A percentile compares a stretch with the other conserved stretches of the same genome.
Conservation (phyloP, 1,140 invertebrate species). For the Tyrophagus putrescentiae region DNA sequence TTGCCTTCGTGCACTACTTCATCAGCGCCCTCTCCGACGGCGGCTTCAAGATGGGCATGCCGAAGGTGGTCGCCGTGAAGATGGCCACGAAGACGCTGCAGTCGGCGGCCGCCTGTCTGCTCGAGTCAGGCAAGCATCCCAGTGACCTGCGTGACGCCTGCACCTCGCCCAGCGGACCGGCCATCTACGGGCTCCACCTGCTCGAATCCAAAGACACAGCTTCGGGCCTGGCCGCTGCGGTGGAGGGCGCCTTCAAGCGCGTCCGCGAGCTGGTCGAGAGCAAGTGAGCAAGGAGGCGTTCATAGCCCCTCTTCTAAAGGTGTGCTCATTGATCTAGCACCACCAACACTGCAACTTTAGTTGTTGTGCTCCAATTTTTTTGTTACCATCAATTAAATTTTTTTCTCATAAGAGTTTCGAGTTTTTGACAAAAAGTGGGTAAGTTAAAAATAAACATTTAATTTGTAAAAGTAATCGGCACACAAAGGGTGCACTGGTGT, state of each 20-base stretch:
- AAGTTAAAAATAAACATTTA: too few species aligned
- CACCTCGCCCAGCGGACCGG: constrained; percentile 47
- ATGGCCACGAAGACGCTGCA: constrained; percentile 43
- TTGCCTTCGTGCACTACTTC: constrained; percentile 24
- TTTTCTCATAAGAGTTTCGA: too few species aligned
- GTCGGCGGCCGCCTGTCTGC: constrained; percentile 46
- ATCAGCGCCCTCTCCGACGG: constrained; percentile 31
- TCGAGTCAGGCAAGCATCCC: constrained; percentile 42
- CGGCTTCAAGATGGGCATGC: constrained; percentile 45
- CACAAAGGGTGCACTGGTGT: too few species aligned
- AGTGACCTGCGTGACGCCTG: constrained; percentile 39
- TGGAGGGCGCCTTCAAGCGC: constrained; percentile 48
- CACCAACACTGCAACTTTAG: too few species aligned
- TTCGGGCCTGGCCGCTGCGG: constrained; percentile 65
- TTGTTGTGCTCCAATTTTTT: too few species aligned
- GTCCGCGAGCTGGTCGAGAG: constrained; percentile 27
- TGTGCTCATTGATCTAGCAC: too few species aligned
- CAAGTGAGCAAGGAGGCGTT: too few species aligned
- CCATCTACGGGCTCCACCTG: constrained; percentile 67
- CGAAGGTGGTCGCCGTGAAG: constrained; percentile 39
- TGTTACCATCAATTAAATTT: too few species aligned
- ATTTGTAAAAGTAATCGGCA: too few species aligned
- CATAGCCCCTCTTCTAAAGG: too few species aligned
- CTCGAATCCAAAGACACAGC: constrained; percentile 61
- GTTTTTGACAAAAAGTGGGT: too few species aligned